Conservation (phyloP, 2,888 invertebrate genomes). For the Dryadula phaetusa region DNA sequence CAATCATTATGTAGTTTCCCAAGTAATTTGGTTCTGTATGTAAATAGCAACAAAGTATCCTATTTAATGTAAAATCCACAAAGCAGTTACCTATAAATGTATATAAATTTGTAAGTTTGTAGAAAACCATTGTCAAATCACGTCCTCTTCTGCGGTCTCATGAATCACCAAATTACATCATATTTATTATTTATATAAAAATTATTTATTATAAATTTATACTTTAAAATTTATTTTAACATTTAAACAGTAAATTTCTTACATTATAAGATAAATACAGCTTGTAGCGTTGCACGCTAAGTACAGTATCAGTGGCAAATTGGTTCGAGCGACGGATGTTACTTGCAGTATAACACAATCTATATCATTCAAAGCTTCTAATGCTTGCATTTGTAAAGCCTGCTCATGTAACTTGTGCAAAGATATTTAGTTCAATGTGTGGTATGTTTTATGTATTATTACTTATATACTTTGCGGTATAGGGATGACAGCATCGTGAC, state of each 20-base stretch:
- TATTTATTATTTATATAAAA: no score
- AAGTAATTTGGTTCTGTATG: no score
- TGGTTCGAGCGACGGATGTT: slow-evolving; percentile 24
- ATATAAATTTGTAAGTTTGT: no score
- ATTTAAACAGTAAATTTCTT: neutral
- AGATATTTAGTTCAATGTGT: neutral
- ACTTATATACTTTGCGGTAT: no score
- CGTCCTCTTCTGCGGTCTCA: no score
- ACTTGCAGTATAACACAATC: slow-evolving; percentile 11
- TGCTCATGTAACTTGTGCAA: neutral
- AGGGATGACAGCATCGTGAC: no score
- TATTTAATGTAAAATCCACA: no score
- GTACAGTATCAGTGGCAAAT: slow-evolving; percentile 30
- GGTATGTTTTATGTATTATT: neutral
- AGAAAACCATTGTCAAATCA: no score
- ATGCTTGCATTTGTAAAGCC: slow-evolving; percentile 24
- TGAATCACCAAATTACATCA: no score
- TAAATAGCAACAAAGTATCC: no score
- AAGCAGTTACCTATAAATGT: no score
- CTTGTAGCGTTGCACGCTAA: slow-evolving; percentile 18
- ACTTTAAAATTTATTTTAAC: neutral
- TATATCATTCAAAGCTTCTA: slow-evolving; percentile 26
- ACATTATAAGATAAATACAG: slow-evolving; percentile 12
- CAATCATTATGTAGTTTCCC: no score
- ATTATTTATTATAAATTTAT: neutral